These are phyloP conservation scores for Heliconius aoede DNA, from an alignment of 2,888 invertebrate genomes.

Conservation along the genomic window DNA sequence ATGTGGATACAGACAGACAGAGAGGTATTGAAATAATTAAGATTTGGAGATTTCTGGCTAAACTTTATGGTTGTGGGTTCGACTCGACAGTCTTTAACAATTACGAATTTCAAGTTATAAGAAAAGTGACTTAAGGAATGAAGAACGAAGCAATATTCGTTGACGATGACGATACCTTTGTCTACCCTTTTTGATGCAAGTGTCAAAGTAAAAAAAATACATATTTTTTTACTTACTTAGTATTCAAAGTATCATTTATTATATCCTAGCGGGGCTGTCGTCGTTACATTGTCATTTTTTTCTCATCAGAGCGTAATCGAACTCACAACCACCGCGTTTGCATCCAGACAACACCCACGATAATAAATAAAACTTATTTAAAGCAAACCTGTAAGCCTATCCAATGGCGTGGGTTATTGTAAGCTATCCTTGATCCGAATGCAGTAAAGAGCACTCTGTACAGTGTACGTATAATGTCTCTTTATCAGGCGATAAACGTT, in stretches of 20 bases:
- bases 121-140: no score
- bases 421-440: conserved; percentile 34
- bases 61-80: not conserved
- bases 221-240: no score
- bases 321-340: not conserved
- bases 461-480: conserved; percentile 38
- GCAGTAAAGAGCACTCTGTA: conserved; percentile 13
- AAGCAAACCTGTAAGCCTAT: not conserved
- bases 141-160: no score
- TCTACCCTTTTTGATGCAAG: no score
- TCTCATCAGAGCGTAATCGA: not conserved
- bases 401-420: conserved; percentile 11
- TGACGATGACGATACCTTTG: no score
- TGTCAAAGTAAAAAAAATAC: no score
- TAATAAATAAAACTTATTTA: not conserved
- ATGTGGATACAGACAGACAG: not conserved
- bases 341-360: not conserved
- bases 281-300: not conserved
- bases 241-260: not conserved
- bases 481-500: conserved; percentile 38
- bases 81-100: not conserved
- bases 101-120: not conserved
- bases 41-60: not conserved
- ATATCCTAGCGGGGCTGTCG: not conserved
- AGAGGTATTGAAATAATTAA: conserved; percentile 1